These are phyloP conservation scores for Penaeus vannamei DNA, from an alignment of 1,140 invertebrate genomes.

Conservation along the genomic window DNA sequence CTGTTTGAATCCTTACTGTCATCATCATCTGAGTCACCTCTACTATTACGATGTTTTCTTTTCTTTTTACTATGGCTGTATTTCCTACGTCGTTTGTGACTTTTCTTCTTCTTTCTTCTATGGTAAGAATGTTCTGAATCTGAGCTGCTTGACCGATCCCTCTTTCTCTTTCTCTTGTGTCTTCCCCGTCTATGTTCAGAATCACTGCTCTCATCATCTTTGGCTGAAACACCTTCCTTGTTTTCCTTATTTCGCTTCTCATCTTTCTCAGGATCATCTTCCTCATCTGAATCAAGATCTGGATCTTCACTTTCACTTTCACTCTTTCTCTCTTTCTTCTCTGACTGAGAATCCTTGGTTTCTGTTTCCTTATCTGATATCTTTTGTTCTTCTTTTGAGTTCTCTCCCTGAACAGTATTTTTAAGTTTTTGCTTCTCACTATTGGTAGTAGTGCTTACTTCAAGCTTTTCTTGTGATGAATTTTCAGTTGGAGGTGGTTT, in stretches of 20 bases:
- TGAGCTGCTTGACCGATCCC: slow-evolving; percentile 33
- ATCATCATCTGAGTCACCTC: background rate
- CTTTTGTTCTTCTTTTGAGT: background rate
- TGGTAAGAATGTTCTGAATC: slow-evolving; percentile 28
- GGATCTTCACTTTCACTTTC: slow-evolving; percentile 5
- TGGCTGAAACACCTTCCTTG: background rate
- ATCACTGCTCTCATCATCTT: slow-evolving; percentile 21
- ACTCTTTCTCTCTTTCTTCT: background rate
- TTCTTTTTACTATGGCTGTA: slow-evolving; percentile 42
- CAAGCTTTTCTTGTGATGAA: too few species aligned
- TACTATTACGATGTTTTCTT: slow-evolving; percentile 24
- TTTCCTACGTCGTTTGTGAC: slow-evolving; percentile 45
- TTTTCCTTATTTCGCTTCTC: background rate
- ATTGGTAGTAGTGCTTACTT: too few species aligned
- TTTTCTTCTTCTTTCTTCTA: slow-evolving; percentile 50
- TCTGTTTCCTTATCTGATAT: slow-evolving; percentile 19
- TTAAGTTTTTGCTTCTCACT: background rate
- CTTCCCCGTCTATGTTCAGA: background rate
- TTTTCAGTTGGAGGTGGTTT: too few species aligned
- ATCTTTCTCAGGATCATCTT: background rate
- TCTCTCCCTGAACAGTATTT: background rate
- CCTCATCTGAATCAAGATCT: slow-evolving; percentile 19
- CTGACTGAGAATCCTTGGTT: background rate
- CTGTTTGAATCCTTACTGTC: slow-evolving; percentile 1
- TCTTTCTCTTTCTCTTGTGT: slow-evolving; percentile 50